Evolutionary conservation across 2,113 vertebrate genomes (phyloP).

Genomic region (Orthonyx spaldingii): DNA sequence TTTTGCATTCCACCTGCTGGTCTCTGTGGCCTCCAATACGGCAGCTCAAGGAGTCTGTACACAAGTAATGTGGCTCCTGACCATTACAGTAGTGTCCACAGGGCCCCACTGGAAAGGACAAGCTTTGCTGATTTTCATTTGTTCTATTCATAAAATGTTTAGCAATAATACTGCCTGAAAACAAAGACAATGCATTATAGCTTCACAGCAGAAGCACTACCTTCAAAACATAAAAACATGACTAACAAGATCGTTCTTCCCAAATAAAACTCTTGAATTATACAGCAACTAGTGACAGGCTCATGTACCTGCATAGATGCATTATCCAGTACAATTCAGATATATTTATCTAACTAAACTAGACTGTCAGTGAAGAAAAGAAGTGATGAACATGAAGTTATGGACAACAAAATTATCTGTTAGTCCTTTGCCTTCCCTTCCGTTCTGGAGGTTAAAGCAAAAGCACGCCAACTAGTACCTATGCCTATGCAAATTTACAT

Average conservation of each 20-base stretch:
- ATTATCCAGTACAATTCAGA: background rate
- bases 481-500: background rate
- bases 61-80: accelerated
- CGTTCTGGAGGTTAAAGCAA: background rate
- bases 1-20: background rate
- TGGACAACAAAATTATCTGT: background rate
- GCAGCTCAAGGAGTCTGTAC: background rate
- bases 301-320: accelerated
- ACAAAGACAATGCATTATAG: background rate
- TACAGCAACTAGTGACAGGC: background rate
- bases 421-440: background rate
- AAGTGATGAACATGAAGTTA: background rate
- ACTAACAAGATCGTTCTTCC: background rate
- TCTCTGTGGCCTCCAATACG: background rate
- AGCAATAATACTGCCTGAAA: background rate
- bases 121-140: background rate
- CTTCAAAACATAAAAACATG: background rate
- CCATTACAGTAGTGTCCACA: accelerated
- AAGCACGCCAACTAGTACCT: background rate
- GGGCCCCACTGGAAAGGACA: accelerated
- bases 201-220: background rate
- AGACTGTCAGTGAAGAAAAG: background rate
- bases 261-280: background rate
- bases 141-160: background rate
- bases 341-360: background rate